phyloP scores from a whole-genome alignment of 2,113 vertebrate genomes.

The Neodon shergylaensis region DNA sequence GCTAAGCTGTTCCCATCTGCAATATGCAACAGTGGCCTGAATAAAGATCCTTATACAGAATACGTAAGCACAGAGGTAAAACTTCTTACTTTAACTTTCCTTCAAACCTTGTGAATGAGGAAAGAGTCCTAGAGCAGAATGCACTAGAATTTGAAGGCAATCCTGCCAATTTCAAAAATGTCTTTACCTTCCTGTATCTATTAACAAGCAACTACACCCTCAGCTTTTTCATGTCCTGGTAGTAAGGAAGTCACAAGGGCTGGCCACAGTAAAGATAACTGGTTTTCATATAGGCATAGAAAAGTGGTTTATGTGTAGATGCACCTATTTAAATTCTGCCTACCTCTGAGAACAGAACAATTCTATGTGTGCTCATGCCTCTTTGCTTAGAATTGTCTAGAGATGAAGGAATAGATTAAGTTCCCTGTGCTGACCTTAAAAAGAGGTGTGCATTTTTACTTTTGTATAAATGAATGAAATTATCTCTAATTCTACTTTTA shows the following conservation, averaged over 20 bases:
- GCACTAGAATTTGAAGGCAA: not conserved
- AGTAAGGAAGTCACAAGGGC: not conserved
- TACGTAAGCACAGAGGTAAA: not conserved
- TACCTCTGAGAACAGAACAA: fast-evolving
- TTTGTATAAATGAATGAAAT: not conserved
- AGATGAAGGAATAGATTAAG: not conserved
- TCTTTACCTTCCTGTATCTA: not conserved
- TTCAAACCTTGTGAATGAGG: not conserved
- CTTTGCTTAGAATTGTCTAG: not conserved
- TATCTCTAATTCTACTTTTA: not conserved
- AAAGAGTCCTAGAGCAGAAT: not conserved
- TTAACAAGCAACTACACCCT: not conserved
- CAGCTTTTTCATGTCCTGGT: not conserved
- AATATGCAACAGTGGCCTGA: no score
- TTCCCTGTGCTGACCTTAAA: not conserved
- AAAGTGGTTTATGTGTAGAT: no score
- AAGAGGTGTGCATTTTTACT: not conserved
- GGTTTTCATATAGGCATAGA: not conserved
- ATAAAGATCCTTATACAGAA: not conserved
- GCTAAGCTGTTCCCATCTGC: not conserved
- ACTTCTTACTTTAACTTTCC: not conserved
- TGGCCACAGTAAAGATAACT: not conserved
- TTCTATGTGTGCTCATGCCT: not conserved
- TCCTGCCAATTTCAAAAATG: not conserved
- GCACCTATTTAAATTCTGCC: not conserved